Conservation (phyloP, 1,140 invertebrate species). For the Callitettix versicolor region DNA sequence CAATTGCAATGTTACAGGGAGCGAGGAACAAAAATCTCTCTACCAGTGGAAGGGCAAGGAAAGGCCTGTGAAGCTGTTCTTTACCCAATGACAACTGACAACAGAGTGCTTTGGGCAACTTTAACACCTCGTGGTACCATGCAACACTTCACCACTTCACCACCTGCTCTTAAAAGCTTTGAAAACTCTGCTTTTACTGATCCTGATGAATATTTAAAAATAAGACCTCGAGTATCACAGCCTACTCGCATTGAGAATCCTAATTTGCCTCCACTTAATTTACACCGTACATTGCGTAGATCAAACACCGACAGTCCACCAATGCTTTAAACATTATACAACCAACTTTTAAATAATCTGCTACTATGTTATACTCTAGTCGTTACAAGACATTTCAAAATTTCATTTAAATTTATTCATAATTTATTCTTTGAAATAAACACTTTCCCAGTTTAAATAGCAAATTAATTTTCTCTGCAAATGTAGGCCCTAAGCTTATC, state of each 20-base stretch:
- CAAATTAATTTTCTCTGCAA: too few species aligned
- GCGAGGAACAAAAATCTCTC: slow-evolving; percentile 15
- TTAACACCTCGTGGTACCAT: slow-evolving; percentile 64
- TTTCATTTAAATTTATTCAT: too few species aligned
- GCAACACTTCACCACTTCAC: slow-evolving; percentile 33
- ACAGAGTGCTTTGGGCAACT: slow-evolving; percentile 70
- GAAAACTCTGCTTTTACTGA: slow-evolving; percentile 64
- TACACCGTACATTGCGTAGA: slow-evolving; percentile 40
- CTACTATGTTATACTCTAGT: too few species aligned
- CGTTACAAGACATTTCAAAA: too few species aligned
- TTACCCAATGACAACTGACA: slow-evolving; percentile 41
- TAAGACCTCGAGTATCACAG: slow-evolving; percentile 51
- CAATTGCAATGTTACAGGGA: too few species aligned
- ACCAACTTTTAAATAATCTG: too few species aligned
- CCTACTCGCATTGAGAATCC: slow-evolving; percentile 69
- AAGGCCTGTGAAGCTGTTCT: slow-evolving; percentile 39
- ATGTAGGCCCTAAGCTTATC: too few species aligned
- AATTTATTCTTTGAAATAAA: too few species aligned
- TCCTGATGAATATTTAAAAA: slow-evolving; percentile 48
- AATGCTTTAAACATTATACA: slow-evolving; percentile 3
- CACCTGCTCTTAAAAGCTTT: slow-evolving; percentile 37
- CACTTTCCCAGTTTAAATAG: too few species aligned
- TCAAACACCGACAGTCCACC: slow-evolving; percentile 8
- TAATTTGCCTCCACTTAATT: slow-evolving; percentile 61
- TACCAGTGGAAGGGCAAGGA: slow-evolving; percentile 4